A percentile compares a stretch with the other conserved stretches of the same genome.
These are phyloP conservation scores for Nephotettix cincticeps DNA, from an alignment of 1,140 invertebrate species.

Conservation along the genomic window DNA sequence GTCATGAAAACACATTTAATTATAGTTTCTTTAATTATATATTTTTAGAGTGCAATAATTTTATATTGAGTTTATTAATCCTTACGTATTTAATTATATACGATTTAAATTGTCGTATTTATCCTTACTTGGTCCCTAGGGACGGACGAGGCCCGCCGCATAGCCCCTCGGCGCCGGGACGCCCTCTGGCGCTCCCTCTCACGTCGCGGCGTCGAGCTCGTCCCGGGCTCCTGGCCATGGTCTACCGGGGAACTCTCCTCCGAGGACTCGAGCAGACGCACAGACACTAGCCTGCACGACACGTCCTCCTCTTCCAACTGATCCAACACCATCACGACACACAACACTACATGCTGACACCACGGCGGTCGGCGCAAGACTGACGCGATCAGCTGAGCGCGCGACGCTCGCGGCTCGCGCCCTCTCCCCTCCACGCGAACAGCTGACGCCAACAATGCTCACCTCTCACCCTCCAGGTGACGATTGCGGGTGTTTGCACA, in stretches of 20 bases:
- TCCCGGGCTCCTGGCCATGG: background rate
- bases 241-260: too few relatives aligned
- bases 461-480: background rate
- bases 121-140: slow-evolving; percentile 22
- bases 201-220: slow-evolving; percentile 5
- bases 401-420: background rate
- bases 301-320: slow-evolving; percentile 19
- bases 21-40: too few relatives aligned
- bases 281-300: slow-evolving; percentile 19
- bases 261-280: slow-evolving; percentile 1
- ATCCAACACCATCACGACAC: slow-evolving; percentile 2
- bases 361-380: slow-evolving; percentile 10
- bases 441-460: background rate
- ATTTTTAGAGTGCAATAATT: too few relatives aligned
- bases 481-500: background rate
- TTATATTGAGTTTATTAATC: too few relatives aligned
- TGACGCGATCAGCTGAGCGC: background rate
- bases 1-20: too few relatives aligned
- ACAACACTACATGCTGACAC: background rate
- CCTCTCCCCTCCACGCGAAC: background rate
- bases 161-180: slow-evolving; percentile 32
- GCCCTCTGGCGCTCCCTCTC: slow-evolving; percentile 32
- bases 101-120: too few relatives aligned
- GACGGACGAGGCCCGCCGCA: slow-evolving; percentile 36
- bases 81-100: too few relatives aligned